phyloP scores from a whole-genome alignment of 2,888 invertebrate genomes.

The Anarsia innoxiella region DNA sequence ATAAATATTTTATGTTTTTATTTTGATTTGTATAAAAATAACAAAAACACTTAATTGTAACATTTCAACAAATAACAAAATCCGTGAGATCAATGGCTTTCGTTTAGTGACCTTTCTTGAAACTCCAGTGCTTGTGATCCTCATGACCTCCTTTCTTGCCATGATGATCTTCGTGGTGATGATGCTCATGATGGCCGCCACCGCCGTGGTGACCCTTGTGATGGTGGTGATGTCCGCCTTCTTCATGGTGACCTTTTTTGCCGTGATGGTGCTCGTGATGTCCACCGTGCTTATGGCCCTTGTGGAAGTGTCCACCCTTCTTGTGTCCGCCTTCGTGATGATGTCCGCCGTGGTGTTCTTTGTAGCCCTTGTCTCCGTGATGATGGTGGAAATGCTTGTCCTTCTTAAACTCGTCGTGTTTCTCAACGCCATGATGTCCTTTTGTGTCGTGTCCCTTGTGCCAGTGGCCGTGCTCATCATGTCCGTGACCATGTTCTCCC shows the following conservation, averaged over 20 bases:
- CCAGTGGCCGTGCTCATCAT: constrained; percentile 78
- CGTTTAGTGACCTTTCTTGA: constrained; percentile 68
- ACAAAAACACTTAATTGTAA: constrained; percentile 37
- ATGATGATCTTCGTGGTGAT: constrained; percentile 81
- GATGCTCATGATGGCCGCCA: constrained; percentile 85
- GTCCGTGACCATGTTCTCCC: constrained; percentile 75
- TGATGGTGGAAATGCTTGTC: constrained; percentile 90
- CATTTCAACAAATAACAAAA: constrained; percentile 47
- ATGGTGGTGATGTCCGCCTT: constrained; percentile 85
- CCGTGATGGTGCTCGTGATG: constrained; percentile 86
- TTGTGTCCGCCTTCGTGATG: constrained; percentile 85
- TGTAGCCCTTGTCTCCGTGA: constrained; percentile 84
- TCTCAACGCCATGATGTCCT: constrained; percentile 88
- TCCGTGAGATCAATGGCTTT: constrained; percentile 23
- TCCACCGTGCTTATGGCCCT: constrained; percentile 84
- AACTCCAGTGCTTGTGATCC: constrained; percentile 86
- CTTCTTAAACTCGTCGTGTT: constrained; percentile 88
- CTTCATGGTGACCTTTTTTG: constrained; percentile 84
- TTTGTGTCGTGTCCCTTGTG: constrained; percentile 90
- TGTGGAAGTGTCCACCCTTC: constrained; percentile 87
- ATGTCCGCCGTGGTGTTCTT: constrained; percentile 85
- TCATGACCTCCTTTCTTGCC: constrained; percentile 88
- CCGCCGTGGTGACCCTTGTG: constrained; percentile 86
- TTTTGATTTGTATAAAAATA: constrained; percentile 39
- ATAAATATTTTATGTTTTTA: too few relatives aligned